A percentile compares a stretch with the other conserved stretches of the same genome.
Evolutionary conservation across 2,113 vertebrate species (phyloP).

Genomic region (Laterallus jamaicensis): DNA sequence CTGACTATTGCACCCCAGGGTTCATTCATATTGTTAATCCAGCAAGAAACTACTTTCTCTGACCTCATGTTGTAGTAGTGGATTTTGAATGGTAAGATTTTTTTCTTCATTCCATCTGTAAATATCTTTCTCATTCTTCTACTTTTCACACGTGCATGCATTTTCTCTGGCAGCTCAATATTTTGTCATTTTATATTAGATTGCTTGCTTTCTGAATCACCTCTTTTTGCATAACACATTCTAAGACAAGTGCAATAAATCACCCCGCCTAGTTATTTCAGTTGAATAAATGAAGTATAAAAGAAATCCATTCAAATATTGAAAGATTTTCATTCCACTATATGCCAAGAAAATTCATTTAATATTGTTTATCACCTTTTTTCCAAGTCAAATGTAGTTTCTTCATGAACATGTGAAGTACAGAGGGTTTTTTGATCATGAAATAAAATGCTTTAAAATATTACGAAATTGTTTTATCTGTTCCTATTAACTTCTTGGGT

Average conservation of each 20-base stretch:
- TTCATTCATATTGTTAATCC: background rate
- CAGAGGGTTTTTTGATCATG: background rate
- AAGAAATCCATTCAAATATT: background rate
- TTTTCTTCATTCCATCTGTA: background rate
- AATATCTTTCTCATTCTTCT: background rate
- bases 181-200: background rate
- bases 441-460: background rate
- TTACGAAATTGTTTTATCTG: background rate
- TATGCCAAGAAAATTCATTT: background rate
- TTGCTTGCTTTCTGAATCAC: background rate
- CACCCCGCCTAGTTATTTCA: background rate
- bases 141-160: fast-evolving
- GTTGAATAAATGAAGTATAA: background rate
- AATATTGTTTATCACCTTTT: background rate
- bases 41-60: background rate
- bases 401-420: background rate
- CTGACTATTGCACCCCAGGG: background rate
- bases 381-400: background rate
- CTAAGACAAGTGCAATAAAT: background rate
- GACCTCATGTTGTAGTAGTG: background rate
- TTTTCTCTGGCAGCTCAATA: background rate
- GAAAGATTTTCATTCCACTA: background rate
- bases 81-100: background rate
- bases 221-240: background rate
- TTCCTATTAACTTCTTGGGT: background rate